Evolutionary conservation across 1,140 invertebrate genomes (phyloP), one percentile per base, ranked within the genome.

Genomic region (Lasaia peninsularis): DNA sequence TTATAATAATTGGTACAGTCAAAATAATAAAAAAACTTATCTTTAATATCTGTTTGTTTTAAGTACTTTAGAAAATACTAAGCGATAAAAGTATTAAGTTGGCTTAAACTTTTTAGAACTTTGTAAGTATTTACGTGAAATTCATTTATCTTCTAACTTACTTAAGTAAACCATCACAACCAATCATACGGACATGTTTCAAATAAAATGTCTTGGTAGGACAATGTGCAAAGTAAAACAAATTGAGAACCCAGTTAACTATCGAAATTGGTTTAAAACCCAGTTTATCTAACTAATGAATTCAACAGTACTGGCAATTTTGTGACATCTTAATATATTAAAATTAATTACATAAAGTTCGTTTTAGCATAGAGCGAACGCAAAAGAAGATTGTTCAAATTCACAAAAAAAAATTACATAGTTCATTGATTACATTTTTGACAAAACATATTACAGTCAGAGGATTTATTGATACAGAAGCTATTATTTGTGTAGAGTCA

Each of bases 81-180:
- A 58, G 55, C 59, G 66, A 66, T 76, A 74, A 58, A 63, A 62
- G 67, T 56, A 71, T 57, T 44, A 61, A 37, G 66, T 56, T 52
- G 63, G 52, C 40, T 64, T 72, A 70, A 75, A 71, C 63, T 61
- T 82, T 78, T 79, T 80, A 76, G 80, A 78, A 82, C 66, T 68
- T 78, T 70, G 59, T 73, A 78, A 71, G 67, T 75, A 73, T 71
- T 62, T 73, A 76, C 61, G 69, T 76, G 61, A 75, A 71, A 77
- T 71, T 67, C 71, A 65, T 73, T 82, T 72, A 80, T 72, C 77
- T 85, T 65, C 75, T 85, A 84, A 85, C 80, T 88, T 85, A 88
- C 81, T 86, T 88, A 88, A 86, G 85, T 88, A 88, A 86, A 86
- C 77, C 85, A 84, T 88, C 85, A 88, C 85, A 88, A 88, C 85